Percentiles rank a stretch among this genome's conserved stretches.
phyloP scores from a whole-genome alignment of 64 coral and sea anemone genomes.

The Pocillopora damicornis region DNA sequence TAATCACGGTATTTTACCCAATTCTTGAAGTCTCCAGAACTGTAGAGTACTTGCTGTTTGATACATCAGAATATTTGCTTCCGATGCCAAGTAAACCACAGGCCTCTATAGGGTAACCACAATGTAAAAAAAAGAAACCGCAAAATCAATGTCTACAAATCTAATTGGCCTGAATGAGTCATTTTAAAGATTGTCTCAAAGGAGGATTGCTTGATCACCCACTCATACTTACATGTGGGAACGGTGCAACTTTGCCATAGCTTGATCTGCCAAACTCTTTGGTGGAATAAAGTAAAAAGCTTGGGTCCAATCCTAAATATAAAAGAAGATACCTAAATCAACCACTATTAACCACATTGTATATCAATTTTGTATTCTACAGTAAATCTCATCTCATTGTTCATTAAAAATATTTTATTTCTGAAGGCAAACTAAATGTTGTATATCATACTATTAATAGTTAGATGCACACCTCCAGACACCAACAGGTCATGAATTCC shows the following conservation, averaged over 20 bases:
- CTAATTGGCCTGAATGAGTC: too few species aligned
- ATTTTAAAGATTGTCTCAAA: too few species aligned
- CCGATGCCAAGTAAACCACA: constrained; percentile 41
- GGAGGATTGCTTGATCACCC: too few species aligned
- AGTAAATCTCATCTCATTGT: not conserved
- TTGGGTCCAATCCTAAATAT: constrained; percentile 65
- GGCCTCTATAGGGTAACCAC: constrained; percentile 24
- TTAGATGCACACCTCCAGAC: constrained; percentile 15
- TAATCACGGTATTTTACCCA: constrained; percentile 22
- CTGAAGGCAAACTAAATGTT: not conserved
- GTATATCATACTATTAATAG: not conserved
- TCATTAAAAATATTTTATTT: not conserved
- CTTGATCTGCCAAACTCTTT: constrained; percentile 49
- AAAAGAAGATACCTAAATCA: not conserved
- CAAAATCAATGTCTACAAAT: too few species aligned
- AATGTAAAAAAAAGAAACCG: not conserved
- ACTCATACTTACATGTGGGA: constrained; percentile 56
- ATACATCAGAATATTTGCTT: constrained; percentile 60
- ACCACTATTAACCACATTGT: not conserved
- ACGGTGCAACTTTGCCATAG: constrained; percentile 39
- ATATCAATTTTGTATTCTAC: not conserved
- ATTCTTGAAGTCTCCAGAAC: constrained; percentile 67
- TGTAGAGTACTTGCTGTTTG: constrained; percentile 43
- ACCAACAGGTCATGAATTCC: constrained; percentile 11
- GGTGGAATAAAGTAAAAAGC: constrained; percentile 36